Percentiles rank a stretch among this genome's conserved stretches.
Conservation (phyloP, 2,888 invertebrate genomes). For the Meloe dianella region DNA sequence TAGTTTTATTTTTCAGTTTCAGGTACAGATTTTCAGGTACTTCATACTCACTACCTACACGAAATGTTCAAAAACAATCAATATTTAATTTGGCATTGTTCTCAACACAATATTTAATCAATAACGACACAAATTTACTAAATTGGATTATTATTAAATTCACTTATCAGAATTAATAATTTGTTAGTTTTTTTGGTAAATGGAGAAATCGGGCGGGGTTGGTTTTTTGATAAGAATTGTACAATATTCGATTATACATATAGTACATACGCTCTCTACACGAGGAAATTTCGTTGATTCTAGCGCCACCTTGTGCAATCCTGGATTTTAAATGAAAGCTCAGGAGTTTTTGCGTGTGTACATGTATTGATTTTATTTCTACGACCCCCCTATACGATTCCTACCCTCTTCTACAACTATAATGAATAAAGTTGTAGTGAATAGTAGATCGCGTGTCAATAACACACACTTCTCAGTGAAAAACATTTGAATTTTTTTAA, state of each 20-base stretch:
- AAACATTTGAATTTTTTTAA: too few relatives aligned
- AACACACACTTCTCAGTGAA: too few relatives aligned
- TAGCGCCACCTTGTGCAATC: conserved; percentile 25
- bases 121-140: not conserved
- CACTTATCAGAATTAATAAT: not conserved
- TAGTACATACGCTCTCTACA: too few relatives aligned
- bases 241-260: conserved; percentile 13
- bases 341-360: not conserved
- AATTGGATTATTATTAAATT: not conserved
- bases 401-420: not conserved
- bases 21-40: not conserved
- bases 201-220: conserved; percentile 29
- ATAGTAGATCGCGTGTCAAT: too few relatives aligned
- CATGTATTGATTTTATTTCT: conserved; percentile 4
- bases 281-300: conserved; percentile 19
- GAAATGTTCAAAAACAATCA: too few relatives aligned
- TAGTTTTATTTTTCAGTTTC: not conserved
- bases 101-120: not conserved
- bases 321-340: not conserved
- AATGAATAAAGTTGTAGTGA: not conserved
- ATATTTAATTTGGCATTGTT: not conserved
- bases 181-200: not conserved
- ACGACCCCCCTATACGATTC: not conserved
- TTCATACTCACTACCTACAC: not conserved
- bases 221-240: conserved; percentile 21